Evolutionary conservation across 2,113 vertebrate genomes (phyloP).

Genomic region (Agapornis roseicollis): DNA sequence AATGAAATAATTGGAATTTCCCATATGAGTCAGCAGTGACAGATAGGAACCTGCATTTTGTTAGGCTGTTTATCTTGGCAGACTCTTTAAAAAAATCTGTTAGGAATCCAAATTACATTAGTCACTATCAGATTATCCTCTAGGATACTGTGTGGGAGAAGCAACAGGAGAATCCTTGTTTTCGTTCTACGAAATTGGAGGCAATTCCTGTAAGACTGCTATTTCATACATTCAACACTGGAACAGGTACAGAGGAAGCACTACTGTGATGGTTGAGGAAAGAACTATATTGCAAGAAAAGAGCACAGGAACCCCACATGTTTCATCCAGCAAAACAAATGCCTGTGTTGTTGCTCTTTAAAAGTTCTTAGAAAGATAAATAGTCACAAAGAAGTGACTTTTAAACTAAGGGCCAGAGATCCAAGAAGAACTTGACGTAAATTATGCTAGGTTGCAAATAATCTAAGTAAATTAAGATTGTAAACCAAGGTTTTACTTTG

Average conservation of each 20-base stretch:
- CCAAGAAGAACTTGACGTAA: background rate
- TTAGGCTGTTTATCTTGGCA: background rate
- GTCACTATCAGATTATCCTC: background rate
- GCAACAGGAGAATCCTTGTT: background rate
- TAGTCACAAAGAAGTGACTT: background rate
- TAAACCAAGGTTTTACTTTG: background rate
- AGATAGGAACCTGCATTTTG: background rate
- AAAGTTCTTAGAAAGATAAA: background rate
- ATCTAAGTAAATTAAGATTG: background rate
- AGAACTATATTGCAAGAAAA: background rate
- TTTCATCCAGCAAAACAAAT: background rate
- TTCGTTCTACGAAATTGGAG: background rate
- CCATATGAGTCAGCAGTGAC: background rate
- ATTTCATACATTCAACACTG: background rate
- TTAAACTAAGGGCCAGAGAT: background rate
- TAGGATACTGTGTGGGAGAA: background rate
- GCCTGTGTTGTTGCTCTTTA: background rate
- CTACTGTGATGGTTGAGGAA: background rate
- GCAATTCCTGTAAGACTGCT: background rate
- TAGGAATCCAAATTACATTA: background rate
- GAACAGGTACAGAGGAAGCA: background rate
- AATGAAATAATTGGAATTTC: slow-evolving; percentile 6
- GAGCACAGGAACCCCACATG: background rate
- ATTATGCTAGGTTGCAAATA: background rate
- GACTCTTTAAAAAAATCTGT: background rate